Conservation (phyloP, 2,113 vertebrate species). For the Centropus unirufus region DNA sequence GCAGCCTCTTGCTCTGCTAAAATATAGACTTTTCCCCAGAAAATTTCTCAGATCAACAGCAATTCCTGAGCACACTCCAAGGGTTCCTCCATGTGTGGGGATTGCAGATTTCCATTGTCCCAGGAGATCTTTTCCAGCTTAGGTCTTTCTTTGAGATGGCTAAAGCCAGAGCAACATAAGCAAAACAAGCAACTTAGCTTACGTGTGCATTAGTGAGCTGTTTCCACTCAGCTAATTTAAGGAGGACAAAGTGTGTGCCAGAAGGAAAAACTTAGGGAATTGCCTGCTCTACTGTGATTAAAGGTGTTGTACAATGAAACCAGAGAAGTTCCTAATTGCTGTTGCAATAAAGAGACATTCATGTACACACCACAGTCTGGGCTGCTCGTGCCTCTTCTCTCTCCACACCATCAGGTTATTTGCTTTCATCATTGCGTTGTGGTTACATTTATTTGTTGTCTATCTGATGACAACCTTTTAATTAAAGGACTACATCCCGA, state of each 20-base stretch:
- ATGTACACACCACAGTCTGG: fast-evolving
- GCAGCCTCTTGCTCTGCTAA: background rate
- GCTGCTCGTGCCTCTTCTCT: background rate
- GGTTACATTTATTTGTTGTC: background rate
- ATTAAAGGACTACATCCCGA: background rate
- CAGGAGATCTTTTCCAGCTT: background rate
- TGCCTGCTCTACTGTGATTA: background rate
- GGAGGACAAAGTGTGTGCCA: background rate
- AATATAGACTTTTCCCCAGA: background rate
- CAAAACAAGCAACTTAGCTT: background rate
- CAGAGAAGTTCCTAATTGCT: background rate
- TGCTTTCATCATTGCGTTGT: fast-evolving
- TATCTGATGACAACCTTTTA: background rate
- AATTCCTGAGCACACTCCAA: fast-evolving
- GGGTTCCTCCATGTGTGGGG: fast-evolving
- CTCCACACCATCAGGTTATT: background rate
- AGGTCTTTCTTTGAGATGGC: background rate
- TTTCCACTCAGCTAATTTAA: background rate
- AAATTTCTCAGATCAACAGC: background rate
- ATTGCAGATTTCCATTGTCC: background rate
- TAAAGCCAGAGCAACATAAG: background rate
- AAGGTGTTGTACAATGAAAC: background rate
- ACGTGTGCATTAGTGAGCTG: background rate
- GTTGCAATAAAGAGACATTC: background rate
- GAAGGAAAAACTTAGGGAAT: background rate